phyloP scores from a whole-genome alignment of 2,888 invertebrate species.

The Cheilosia vernalis region DNA sequence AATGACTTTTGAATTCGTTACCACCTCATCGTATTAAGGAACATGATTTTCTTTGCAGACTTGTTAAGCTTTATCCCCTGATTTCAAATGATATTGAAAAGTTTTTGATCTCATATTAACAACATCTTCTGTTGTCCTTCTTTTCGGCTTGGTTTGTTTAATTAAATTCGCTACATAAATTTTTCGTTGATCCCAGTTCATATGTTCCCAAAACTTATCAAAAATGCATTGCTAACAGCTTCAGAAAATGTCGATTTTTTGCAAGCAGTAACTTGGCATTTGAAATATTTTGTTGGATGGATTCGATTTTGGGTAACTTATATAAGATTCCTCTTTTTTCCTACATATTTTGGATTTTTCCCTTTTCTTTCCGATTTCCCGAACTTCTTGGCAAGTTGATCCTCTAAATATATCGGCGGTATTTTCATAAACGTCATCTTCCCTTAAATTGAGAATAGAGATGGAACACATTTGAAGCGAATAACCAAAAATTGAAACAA shows the following conservation, averaged over 20 bases:
- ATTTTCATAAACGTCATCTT: neutral
- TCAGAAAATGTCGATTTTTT: slow-evolving; percentile 1
- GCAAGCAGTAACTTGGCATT: slow-evolving; percentile 3
- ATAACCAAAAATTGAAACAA: neutral
- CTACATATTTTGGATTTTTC: slow-evolving; percentile 5
- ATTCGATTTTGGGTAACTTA: neutral
- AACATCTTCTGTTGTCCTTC: slow-evolving; percentile 5
- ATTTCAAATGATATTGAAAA: slow-evolving; percentile 8
- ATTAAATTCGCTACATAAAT: neutral
- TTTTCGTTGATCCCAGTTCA: neutral
- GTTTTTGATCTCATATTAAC: neutral
- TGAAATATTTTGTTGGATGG: neutral
- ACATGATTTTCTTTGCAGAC: slow-evolving; percentile 6
- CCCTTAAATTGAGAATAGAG: neutral
- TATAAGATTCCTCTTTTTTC: neutral
- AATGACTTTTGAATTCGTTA: slow-evolving; percentile 8
- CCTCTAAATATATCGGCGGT: slow-evolving; percentile 6
- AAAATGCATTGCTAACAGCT: slow-evolving; percentile 4
- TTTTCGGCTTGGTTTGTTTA: slow-evolving; percentile 1
- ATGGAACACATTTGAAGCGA: neutral
- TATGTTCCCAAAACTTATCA: slow-evolving; percentile 14
- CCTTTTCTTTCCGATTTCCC: neutral
- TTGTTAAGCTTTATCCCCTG: neutral
- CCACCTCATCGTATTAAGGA: slow-evolving; percentile 4
- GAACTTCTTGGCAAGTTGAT: neutral